Evolutionary conservation across 2,888 invertebrate species (phyloP).

Genomic region (Glyphotaelius pellucidus): DNA sequence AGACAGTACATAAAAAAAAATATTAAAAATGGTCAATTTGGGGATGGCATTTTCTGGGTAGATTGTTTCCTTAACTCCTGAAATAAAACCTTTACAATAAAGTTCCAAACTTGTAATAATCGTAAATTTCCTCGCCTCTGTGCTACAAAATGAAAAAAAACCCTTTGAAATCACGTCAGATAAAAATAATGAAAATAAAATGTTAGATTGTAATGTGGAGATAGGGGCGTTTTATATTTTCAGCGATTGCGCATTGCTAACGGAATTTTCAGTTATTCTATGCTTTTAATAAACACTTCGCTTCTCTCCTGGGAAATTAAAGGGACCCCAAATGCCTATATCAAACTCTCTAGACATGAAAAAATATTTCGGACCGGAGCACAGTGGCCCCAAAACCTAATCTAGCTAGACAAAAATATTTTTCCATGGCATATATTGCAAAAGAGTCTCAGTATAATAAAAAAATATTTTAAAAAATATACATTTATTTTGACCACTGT

Average conservation of each 20-base stretch:
- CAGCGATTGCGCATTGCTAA: not conserved
- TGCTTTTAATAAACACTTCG: not conserved
- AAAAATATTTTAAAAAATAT: too few species aligned
- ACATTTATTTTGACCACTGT: too few species aligned
- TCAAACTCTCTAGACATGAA: not conserved
- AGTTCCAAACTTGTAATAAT: not conserved
- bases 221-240: not conserved
- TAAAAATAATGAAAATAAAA: not conserved
- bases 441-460: too few species aligned
- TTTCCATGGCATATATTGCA: too few species aligned
- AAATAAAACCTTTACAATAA: not conserved
- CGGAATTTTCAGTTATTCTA: not conserved
- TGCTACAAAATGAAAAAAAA: not conserved
- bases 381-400: too few species aligned
- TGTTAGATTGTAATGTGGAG: not conserved
- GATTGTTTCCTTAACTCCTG: not conserved
- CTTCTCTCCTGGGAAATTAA: constrained; percentile 27
- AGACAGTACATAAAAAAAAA: too few species aligned
- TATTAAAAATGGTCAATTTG: not conserved
- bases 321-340: constrained; percentile 8
- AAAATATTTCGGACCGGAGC: not conserved
- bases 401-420: too few species aligned
- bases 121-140: not conserved
- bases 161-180: not conserved
- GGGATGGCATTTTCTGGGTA: not conserved